Evolutionary conservation across 2,113 vertebrate genomes (phyloP), one percentile per base, ranked within the genome.

Genomic region (Elgaria multicarinata): DNA sequence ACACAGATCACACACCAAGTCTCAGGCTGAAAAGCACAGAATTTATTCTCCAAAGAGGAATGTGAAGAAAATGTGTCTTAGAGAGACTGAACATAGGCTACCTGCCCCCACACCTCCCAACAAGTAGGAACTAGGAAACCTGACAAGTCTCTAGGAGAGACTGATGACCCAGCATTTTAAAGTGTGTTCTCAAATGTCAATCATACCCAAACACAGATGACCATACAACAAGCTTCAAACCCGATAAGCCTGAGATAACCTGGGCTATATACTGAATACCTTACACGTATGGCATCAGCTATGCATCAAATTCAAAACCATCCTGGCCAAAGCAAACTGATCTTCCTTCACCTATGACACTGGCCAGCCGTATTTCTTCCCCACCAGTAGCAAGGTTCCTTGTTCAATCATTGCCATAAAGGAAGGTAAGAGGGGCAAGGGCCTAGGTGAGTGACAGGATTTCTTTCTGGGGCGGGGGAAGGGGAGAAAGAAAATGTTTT

Each of bases 41-140:
- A 6, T 90, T 94, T 94, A 95, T 93, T 90, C 44, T 0, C 1
- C 31, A 58, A 42, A 88, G 36, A 81, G 72, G 28, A n/a, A 90
- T 82, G 31, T 81, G 26, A n/a, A 87, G n/a, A 20, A 53, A 62
- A 58, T 24, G 3, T 24, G 33, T 55, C 20, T 14, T 67, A 64
- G 16, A 22, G 8, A 24, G 16, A 66, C 1, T 50, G 28, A 74
- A 50, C 39, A 81, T 33, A 76, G 24, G 39, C 16, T n/a, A 71
- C 36, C 28, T 50, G 39, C 33, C 9, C 28, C 39, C 31, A n/a
- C n/a, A n/a, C n/a, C 20, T 36, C 2, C 36, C 50, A 42, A 53
- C 4, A 72, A 87, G 26, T 36, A 33, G 1, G 6, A 18, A 67
- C 2, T 53, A 36, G 82, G 64, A 83, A 86, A 42, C 39, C 12